Percentiles rank a stretch among this genome's conserved stretches.
phyloP scores from a whole-genome alignment of 2,888 invertebrate species.

The Phaedon cochleariae region DNA sequence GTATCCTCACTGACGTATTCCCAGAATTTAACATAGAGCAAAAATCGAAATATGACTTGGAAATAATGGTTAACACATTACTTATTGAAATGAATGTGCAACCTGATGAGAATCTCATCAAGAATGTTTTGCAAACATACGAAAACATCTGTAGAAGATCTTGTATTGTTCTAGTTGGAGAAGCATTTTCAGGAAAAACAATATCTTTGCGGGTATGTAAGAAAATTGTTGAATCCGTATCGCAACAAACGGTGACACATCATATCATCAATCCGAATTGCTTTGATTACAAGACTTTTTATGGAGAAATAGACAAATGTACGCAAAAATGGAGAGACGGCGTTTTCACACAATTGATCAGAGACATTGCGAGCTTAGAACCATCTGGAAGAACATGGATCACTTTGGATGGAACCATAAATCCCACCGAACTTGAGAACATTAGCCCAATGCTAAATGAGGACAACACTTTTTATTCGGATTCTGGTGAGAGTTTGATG shows the following conservation, averaged over 20 bases:
- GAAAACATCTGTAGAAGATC: constrained; percentile 86
- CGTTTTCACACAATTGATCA: constrained; percentile 78
- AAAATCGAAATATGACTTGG: constrained; percentile 28
- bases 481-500: constrained; percentile 83
- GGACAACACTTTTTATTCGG: constrained; percentile 80
- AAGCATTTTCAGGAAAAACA: constrained; percentile 81
- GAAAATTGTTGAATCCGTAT: constrained; percentile 64
- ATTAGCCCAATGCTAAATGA: constrained; percentile 84
- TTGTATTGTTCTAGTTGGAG: constrained; percentile 87
- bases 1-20: constrained; percentile 87
- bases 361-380: constrained; percentile 75
- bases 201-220: constrained; percentile 76
- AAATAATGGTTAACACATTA: constrained; percentile 66
- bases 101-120: constrained; percentile 73
- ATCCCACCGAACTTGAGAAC: constrained; percentile 85
- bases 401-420: constrained; percentile 88
- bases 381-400: constrained; percentile 82
- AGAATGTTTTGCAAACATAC: constrained; percentile 84
- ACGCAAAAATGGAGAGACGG: constrained; percentile 90
- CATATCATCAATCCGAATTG: constrained; percentile 82
- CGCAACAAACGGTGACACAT: constrained; percentile 20
- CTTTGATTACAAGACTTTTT: constrained; percentile 85
- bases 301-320: constrained; percentile 81
- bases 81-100: constrained; percentile 74
- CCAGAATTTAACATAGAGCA: constrained; percentile 73